Evolutionary conservation across 2,888 invertebrate genomes (phyloP).

Genomic region (Eucera pruinosa): DNA sequence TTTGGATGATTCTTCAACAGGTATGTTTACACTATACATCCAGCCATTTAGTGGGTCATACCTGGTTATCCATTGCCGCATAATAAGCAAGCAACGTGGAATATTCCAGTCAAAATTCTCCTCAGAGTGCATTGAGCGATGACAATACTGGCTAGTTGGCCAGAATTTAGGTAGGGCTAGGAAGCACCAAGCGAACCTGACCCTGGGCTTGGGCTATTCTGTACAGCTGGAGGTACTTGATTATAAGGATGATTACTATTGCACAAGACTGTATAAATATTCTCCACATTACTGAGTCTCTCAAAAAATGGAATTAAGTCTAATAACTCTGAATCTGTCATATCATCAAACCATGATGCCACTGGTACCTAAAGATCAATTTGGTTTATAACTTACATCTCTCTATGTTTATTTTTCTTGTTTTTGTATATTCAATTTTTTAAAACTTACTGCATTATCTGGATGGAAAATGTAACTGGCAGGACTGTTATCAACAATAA

Average conservation of each 20-base stretch:
- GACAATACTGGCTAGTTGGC: slow-evolving; percentile 78
- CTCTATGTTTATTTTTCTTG: not conserved
- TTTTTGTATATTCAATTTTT: not conserved
- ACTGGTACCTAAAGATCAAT: slow-evolving; percentile 92
- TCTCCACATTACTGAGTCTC: slow-evolving; percentile 97
- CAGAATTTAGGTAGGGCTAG: slow-evolving; percentile 83
- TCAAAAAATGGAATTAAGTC: slow-evolving; percentile 99
- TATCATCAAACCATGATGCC: slow-evolving; percentile 99
- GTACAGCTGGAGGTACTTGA: slow-evolving; percentile 78
- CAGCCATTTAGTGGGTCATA: slow-evolving; percentile 61
- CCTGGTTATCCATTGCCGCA: slow-evolving; percentile 66
- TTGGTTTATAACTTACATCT: not conserved
- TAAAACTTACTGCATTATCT: slow-evolving; percentile 97
- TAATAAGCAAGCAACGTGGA: slow-evolving; percentile 77
- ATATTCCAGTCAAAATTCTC: slow-evolving; percentile 78
- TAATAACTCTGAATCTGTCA: slow-evolving; percentile 97
- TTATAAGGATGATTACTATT: slow-evolving; percentile 95
- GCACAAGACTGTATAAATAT: slow-evolving; percentile 97
- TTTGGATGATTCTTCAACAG: slow-evolving; percentile 39
- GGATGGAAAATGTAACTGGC: slow-evolving; percentile 99
- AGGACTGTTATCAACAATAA: slow-evolving; percentile 99
- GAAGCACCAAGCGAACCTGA: slow-evolving; percentile 81
- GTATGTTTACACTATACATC: slow-evolving; percentile 38
- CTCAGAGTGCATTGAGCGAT: slow-evolving; percentile 80
- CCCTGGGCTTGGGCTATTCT: slow-evolving; percentile 79